A percentile compares a stretch with the other conserved stretches of the same genome.
These are phyloP conservation scores for Lophotriccus pileatus DNA, from an alignment of 2,797 vertebrate species.

Conservation along the genomic window DNA sequence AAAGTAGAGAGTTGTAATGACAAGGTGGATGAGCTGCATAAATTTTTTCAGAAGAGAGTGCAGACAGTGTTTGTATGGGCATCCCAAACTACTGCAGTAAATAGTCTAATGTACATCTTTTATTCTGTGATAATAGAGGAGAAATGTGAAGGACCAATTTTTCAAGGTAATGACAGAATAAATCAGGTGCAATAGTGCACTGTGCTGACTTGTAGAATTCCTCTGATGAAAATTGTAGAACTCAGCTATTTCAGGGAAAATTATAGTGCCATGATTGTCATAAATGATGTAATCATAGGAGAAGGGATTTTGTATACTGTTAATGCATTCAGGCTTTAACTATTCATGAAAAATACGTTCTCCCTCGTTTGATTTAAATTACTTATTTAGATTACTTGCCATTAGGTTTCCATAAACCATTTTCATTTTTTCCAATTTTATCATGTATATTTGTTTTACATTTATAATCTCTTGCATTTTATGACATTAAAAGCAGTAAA, in stretches of 20 bases:
- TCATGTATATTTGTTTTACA: constrained; percentile 43
- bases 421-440: constrained; percentile 57
- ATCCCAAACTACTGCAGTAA: constrained; percentile 75
- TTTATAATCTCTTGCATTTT: constrained; percentile 55
- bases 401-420: constrained; percentile 55
- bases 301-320: constrained; percentile 47
- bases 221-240: constrained; percentile 76
- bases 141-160: constrained; percentile 82
- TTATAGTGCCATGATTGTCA: constrained; percentile 71
- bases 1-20: constrained; percentile 70
- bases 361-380: constrained; percentile 53
- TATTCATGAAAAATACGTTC: constrained; percentile 59
- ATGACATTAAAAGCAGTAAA: constrained; percentile 33
- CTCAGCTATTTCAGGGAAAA: constrained; percentile 80
- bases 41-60: constrained; percentile 53
- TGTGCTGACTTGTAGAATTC: constrained; percentile 73
- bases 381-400: constrained; percentile 64
- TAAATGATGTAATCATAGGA: constrained; percentile 70
- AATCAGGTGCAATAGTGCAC: constrained; percentile 79
- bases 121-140: constrained; percentile 81
- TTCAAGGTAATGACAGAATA: constrained; percentile 87
- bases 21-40: constrained; percentile 65
- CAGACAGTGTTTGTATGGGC: constrained; percentile 70
- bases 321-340: constrained; percentile 66
- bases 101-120: constrained; percentile 80